These are phyloP conservation scores for Machimus rusticus DNA, from an alignment of 2,888 invertebrate species.

Conservation along the genomic window DNA sequence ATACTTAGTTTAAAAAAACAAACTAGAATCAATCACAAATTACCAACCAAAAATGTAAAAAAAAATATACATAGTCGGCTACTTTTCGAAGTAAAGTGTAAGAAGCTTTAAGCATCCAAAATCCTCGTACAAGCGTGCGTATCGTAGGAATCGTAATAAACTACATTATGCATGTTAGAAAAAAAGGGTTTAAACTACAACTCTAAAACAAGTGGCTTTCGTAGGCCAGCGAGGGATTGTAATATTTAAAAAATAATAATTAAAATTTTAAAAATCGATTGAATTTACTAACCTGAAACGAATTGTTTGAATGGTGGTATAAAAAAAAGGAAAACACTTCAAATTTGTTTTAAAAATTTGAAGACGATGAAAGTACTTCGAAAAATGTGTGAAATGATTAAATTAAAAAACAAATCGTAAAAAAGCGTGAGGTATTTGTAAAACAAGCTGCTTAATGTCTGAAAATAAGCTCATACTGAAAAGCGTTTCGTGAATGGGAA, in stretches of 20 bases:
- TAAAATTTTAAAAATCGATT: background rate
- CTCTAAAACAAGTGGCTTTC: background rate
- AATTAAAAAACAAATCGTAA: background rate
- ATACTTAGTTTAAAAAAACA: background rate
- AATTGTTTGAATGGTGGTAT: background rate
- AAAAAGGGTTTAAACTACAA: background rate
- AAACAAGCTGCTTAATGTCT: background rate
- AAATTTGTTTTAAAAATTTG: background rate
- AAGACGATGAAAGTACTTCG: background rate
- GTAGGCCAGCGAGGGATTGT: background rate
- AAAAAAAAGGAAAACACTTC: background rate
- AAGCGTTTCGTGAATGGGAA: background rate
- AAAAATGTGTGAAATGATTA: background rate
- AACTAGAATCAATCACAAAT: background rate
- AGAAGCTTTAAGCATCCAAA: background rate
- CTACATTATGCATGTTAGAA: background rate
- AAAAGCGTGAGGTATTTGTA: background rate
- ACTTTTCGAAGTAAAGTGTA: background rate
- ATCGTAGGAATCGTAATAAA: background rate
- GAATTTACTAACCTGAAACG: background rate
- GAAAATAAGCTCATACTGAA: background rate
- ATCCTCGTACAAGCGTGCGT: background rate
- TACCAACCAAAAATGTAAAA: background rate
- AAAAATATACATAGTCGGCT: background rate
- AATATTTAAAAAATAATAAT: background rate